Conservation (phyloP, 1,140 invertebrate genomes). For the Acromyrmex heyeri region DNA sequence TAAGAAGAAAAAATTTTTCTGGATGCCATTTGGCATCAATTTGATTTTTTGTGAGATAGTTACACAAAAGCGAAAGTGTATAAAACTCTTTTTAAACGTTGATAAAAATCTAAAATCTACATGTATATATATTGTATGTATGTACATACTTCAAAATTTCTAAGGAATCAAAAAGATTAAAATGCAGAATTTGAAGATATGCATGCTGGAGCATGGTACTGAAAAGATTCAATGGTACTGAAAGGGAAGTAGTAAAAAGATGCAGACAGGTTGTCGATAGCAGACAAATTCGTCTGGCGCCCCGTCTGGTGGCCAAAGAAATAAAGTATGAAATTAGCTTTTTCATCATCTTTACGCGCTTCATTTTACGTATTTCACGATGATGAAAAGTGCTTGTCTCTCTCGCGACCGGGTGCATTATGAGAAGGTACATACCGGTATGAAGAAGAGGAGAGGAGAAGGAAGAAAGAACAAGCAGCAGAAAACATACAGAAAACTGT, state of each 20-base stretch:
- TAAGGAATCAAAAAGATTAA: background rate
- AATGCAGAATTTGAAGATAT: background rate
- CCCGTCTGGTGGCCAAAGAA: slow-evolving; percentile 6
- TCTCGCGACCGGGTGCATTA: slow-evolving; percentile 25
- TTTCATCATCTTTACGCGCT: background rate
- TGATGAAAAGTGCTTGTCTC: background rate
- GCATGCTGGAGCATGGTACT: background rate
- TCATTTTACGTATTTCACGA: background rate
- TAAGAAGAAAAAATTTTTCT: background rate
- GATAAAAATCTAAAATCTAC: background rate
- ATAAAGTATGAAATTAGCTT: slow-evolving; percentile 14
- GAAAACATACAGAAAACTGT: slow-evolving; percentile 58
- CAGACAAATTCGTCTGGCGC: slow-evolving; percentile 4
- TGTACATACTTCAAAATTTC: background rate
- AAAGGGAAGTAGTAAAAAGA: background rate
- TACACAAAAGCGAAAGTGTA: background rate
- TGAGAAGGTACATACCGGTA: slow-evolving; percentile 4
- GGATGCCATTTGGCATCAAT: too few relatives aligned
- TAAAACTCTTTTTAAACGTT: background rate
- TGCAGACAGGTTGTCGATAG: background rate
- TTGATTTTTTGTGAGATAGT: background rate
- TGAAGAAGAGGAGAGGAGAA: background rate
- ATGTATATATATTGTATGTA: too few relatives aligned
- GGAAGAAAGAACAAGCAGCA: background rate
- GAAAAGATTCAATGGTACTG: background rate